These are phyloP conservation scores for Lepisosteus osseus DNA, from an alignment of 2,113 vertebrate genomes.

Conservation along the genomic window DNA sequence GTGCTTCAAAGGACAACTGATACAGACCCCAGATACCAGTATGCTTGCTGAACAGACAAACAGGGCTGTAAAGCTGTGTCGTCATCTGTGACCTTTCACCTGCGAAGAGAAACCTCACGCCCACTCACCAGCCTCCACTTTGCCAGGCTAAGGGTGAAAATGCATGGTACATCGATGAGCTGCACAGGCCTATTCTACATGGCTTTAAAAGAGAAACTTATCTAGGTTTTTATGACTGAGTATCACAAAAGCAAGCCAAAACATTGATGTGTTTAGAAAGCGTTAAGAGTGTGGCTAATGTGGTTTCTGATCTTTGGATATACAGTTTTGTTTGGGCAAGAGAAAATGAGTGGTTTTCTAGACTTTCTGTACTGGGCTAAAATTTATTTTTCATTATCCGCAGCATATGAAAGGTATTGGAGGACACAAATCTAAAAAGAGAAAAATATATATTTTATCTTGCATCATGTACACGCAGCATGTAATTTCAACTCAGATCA, in stretches of 20 bases:
- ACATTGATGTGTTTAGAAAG: conserved; percentile 30
- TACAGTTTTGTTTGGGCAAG: conserved; percentile 41
- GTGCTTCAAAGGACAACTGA: conserved; percentile 7
- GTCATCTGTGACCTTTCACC: conserved; percentile 31
- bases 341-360: conserved; percentile 27
- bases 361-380: too few relatives aligned
- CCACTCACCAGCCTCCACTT: conserved; percentile 32
- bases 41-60: neutral
- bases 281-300: conserved; percentile 40
- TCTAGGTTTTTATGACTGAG: conserved; percentile 14
- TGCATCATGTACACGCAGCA: too few relatives aligned
- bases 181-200: conserved; percentile 21
- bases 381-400: too few relatives aligned
- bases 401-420: too few relatives aligned
- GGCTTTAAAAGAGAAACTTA: conserved; percentile 8
- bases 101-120: conserved; percentile 43
- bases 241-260: conserved; percentile 55
- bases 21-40: neutral
- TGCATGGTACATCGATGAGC: neutral
- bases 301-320: conserved; percentile 42
- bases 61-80: conserved; percentile 23
- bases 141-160: conserved; percentile 16
- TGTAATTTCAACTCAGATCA: too few relatives aligned
- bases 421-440: too few relatives aligned
- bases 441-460: too few relatives aligned